These are phyloP conservation scores for Choreutis nemorana DNA, from an alignment of 2,888 invertebrate species.

Conservation along the genomic window DNA sequence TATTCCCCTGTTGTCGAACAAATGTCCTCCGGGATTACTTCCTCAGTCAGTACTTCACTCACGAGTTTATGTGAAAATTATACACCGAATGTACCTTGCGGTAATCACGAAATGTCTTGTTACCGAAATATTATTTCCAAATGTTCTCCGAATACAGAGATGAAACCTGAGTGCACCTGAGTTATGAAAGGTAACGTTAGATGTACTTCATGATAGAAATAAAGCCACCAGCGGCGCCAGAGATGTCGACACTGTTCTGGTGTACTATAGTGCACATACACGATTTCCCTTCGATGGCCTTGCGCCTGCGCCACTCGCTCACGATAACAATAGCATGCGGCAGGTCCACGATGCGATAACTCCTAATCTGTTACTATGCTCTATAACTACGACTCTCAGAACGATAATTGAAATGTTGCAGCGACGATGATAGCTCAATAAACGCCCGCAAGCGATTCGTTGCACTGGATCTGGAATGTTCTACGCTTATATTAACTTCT, in stretches of 20 bases:
- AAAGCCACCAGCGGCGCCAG: slow-evolving; percentile 27
- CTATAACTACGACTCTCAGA: background rate
- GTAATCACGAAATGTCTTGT: too few relatives aligned
- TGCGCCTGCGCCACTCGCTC: slow-evolving; percentile 32
- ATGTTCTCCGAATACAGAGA: too few relatives aligned
- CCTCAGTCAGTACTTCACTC: too few relatives aligned
- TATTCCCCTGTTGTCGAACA: too few relatives aligned
- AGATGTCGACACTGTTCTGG: slow-evolving; percentile 45
- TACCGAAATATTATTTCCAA: too few relatives aligned
- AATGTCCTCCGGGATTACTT: too few relatives aligned
- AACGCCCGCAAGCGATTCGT: slow-evolving; percentile 16
- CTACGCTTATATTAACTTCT: slow-evolving; percentile 11
- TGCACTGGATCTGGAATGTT: slow-evolving; percentile 16
- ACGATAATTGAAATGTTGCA: slow-evolving; percentile 17
- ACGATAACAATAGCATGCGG: slow-evolving; percentile 22
- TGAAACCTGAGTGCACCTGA: too few relatives aligned
- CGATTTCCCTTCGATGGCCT: slow-evolving; percentile 62
- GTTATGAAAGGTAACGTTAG: too few relatives aligned
- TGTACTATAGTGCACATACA: slow-evolving; percentile 7
- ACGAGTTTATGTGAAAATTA: too few relatives aligned
- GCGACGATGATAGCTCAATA: slow-evolving; percentile 20
- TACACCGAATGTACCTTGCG: too few relatives aligned
- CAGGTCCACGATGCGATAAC: slow-evolving; percentile 23
- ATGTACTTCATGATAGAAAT: too few relatives aligned
- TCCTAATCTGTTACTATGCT: slow-evolving; percentile 20